A percentile compares a stretch with the other conserved stretches of the same genome.
phyloP scores from a whole-genome alignment of 1,140 invertebrate species.

The Drosophila paulistorum region DNA sequence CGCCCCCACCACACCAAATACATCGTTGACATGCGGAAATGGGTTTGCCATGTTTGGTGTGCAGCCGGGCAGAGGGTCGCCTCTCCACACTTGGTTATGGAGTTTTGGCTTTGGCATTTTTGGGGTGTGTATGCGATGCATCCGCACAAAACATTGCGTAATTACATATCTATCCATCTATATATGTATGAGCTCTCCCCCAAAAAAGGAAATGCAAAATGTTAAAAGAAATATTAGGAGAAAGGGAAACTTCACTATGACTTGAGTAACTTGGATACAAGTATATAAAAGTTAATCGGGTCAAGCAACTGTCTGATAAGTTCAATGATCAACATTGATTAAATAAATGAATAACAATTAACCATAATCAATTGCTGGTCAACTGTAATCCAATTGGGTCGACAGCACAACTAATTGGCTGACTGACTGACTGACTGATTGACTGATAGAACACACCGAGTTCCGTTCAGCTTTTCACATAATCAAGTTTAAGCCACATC shows the following conservation, averaged over 20 bases:
- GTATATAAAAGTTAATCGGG: background rate
- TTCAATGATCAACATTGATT: constrained; percentile 14
- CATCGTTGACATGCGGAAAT: constrained; percentile 61
- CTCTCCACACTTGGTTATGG: too few relatives aligned
- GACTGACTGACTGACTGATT: background rate
- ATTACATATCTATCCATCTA: constrained; percentile 4
- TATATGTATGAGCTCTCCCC: too few relatives aligned
- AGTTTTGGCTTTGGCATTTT: too few relatives aligned
- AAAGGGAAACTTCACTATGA: too few relatives aligned
- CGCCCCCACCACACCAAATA: background rate
- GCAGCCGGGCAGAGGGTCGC: constrained; percentile 5
- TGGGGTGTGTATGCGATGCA: constrained; percentile 4
- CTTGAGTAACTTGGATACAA: background rate
- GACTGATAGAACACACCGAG: background rate
- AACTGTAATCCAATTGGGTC: constrained; percentile 12
- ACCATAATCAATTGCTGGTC: background rate
- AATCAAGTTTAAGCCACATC: background rate
- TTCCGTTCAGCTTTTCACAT: constrained; percentile 1
- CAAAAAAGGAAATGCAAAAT: background rate
- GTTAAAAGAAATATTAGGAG: background rate
- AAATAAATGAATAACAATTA: constrained; percentile 2
- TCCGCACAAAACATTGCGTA: constrained; percentile 35
- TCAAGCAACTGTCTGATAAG: background rate
- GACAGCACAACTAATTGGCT: background rate
- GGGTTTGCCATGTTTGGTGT: constrained; percentile 55